phyloP scores from a whole-genome alignment of 2,113 vertebrate species.

The Atherinomorus stipes region DNA sequence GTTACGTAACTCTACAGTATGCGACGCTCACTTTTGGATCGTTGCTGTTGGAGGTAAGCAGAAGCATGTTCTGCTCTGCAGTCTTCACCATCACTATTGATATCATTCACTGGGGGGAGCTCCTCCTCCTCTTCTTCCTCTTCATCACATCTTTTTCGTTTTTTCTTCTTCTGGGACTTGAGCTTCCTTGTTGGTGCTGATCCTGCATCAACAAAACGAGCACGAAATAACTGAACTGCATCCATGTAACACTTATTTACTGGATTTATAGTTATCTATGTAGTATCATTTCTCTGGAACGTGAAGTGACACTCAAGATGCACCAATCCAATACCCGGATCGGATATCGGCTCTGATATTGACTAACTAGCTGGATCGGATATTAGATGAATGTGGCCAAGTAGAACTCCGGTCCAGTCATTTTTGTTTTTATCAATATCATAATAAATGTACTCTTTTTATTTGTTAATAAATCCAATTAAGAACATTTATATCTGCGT shows the following conservation, averaged over 20 bases:
- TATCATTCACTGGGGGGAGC: neutral
- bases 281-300: neutral
- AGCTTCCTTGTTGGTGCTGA: constrained; percentile 42
- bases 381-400: too few species aligned
- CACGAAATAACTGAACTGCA: neutral
- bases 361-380: too few species aligned
- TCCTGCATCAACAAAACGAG: constrained; percentile 26
- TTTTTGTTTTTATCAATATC: too few species aligned
- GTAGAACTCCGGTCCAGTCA: too few species aligned
- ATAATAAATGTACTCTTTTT: too few species aligned
- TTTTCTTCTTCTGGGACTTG: constrained; percentile 61
- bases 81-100: constrained; percentile 11
- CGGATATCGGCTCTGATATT: too few species aligned
- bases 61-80: neutral
- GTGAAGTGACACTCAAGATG: too few species aligned
- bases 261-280: neutral
- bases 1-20: neutral
- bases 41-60: neutral
- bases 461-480: too few species aligned
- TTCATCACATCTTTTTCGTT: constrained; percentile 39
- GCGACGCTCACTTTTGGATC: neutral
- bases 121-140: constrained; percentile 50
- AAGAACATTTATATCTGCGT: too few species aligned
- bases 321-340: too few species aligned
- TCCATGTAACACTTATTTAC: neutral